Base-by-base conservation (phyloP, 2,113 vertebrate genomes). In the Junco hyemalis region DNA sequence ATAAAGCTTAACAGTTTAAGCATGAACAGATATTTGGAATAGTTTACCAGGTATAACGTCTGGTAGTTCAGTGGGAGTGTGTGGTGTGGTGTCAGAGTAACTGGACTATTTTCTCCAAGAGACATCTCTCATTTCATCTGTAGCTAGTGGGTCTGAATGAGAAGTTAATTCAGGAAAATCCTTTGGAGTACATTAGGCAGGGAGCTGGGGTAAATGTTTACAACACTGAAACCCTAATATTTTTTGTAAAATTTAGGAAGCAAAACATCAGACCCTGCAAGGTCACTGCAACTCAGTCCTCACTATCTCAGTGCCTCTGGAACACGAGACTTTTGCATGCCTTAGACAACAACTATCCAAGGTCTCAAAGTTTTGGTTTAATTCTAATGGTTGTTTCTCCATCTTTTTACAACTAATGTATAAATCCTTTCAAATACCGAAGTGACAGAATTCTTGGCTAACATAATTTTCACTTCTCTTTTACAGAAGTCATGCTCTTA, bases 21-120 rank as follows among this genome's bases (percentile, higher is more conserved):
- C 24, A 33, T 1, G 2, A 64, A n/a, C 6, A 1, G 0, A 40
- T 35, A 12, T 56, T 12, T 60, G n/a, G 50, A 96, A 45, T 11
- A 72, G 48, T 77, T 68, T 79, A 10, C 13, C 38, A 74, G 24
- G 70, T 57, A 29, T 16, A 40, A 48, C 1, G 1, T 4, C 8
- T 54, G 33, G 25, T 20, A 6, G 73, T 71, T 82, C 73, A 40
- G 4, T n/a, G 14, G 20, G 14, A 29, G 1, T 31, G 33, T 53
- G n/a, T 42, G 26, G 3, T 70, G 21, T 40, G 53, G 24, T 76
- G 14, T 38, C 40, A 80, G 59, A 79, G 8, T 35, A 35, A 74
- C 9, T 72, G 36, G 12, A 22, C 38, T 8, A 26, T 57, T 80
- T 78, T 81, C 81, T 57, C 56, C 45, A 53, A 87, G 69, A 76